phyloP scores from a whole-genome alignment of 64 coral and sea anemone species.

The Dendrophyllia cribrosa region DNA sequence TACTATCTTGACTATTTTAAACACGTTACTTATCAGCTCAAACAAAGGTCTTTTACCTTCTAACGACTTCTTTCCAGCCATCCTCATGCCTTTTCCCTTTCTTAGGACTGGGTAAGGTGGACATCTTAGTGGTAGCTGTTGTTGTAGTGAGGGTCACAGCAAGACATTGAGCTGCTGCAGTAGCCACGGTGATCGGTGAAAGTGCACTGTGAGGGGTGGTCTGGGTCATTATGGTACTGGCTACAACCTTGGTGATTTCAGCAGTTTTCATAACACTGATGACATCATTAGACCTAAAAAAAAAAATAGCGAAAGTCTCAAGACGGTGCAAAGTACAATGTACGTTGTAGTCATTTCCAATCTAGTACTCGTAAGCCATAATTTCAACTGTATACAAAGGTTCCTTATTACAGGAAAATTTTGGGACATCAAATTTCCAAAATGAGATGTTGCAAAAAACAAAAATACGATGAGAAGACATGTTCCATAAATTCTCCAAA shows the following conservation, averaged over 20 bases:
- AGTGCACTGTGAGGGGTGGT: constrained; percentile 87
- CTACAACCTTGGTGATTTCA: constrained; percentile 91
- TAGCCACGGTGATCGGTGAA: constrained; percentile 98
- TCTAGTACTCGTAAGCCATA: no score
- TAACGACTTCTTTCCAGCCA: constrained; percentile 97
- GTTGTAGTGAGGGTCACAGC: constrained; percentile 94
- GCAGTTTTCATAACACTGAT: constrained; percentile 87
- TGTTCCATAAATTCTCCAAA: no score
- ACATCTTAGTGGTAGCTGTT: constrained; percentile 75
- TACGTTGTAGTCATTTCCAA: no score
- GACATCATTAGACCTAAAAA: constrained; percentile 69
- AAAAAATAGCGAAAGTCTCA: neutral
- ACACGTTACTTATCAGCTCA: neutral
- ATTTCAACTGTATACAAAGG: no score
- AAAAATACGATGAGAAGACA: no score
- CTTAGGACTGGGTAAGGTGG: constrained; percentile 87
- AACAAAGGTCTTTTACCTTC: constrained; percentile 55
- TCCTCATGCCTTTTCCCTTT: constrained; percentile 94
- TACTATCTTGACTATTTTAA: no score
- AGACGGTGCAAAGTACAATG: neutral
- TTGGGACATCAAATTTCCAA: no score
- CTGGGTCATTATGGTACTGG: constrained; percentile 86
- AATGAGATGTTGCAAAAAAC: no score
- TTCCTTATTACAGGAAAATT: no score
- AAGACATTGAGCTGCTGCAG: constrained; percentile 95